phyloP scores from a whole-genome alignment of 2,113 vertebrate genomes.

The Talpa occidentalis region DNA sequence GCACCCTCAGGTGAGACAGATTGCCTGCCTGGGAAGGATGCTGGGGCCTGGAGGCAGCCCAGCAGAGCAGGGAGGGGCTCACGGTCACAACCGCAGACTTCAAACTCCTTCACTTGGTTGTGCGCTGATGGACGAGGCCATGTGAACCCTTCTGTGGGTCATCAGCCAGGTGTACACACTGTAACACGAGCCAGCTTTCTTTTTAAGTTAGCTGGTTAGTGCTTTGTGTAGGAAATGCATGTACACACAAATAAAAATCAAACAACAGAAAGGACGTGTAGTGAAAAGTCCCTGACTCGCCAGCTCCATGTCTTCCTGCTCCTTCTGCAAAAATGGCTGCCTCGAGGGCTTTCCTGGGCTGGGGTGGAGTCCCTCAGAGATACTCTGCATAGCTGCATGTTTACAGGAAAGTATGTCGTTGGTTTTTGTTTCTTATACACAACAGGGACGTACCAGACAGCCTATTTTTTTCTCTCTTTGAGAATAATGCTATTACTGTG shows the following conservation, averaged over 20 bases:
- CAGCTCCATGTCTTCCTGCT: background rate
- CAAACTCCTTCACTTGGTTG: background rate
- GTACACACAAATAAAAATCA: background rate
- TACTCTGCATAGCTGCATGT: background rate
- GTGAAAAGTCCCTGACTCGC: background rate
- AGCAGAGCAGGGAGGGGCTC: background rate
- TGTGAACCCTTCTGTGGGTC: fast-evolving
- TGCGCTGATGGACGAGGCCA: background rate
- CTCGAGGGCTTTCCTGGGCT: background rate
- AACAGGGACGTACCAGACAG: fast-evolving
- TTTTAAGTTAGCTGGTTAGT: background rate
- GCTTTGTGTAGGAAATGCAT: background rate
- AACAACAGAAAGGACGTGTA: background rate
- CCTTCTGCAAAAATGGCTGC: background rate
- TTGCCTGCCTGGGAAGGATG: background rate
- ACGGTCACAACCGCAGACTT: fast-evolving
- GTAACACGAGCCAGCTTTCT: background rate
- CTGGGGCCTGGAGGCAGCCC: background rate
- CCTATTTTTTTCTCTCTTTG: background rate
- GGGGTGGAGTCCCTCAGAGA: background rate
- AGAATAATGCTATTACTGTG: background rate
- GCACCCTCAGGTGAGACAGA: background rate
- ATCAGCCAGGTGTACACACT: background rate
- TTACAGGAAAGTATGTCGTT: background rate
- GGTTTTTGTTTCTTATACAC: background rate